A percentile compares a stretch with the other conserved stretches of the same genome.
phyloP scores from a whole-genome alignment of 2,888 invertebrate genomes.

The Hirtodrosophila cameraria region DNA sequence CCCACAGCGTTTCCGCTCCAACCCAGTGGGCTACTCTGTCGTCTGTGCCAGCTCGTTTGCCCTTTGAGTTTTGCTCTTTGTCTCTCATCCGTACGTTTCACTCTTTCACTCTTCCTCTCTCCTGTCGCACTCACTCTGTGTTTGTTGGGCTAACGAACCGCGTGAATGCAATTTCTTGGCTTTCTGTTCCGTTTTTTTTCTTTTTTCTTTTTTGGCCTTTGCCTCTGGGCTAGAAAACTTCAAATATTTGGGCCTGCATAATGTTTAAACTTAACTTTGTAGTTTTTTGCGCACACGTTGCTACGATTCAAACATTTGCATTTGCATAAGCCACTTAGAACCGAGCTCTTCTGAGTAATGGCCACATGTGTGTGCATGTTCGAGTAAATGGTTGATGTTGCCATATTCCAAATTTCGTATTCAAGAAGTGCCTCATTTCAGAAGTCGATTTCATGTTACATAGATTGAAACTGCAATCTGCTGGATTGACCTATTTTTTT shows the following conservation, averaged over 20 bases:
- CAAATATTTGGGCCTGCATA: constrained; percentile 58
- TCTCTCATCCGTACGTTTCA: not conserved
- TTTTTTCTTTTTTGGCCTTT: constrained; percentile 34
- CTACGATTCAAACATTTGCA: constrained; percentile 58
- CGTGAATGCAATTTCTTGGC: constrained; percentile 77
- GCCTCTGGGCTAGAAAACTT: constrained; percentile 38
- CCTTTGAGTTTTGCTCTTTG: constrained; percentile 58
- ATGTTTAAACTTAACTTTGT: constrained; percentile 40
- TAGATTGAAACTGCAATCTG: too few relatives aligned
- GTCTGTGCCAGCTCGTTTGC: constrained; percentile 57
- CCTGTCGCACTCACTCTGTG: constrained; percentile 27
- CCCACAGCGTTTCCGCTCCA: constrained; percentile 20
- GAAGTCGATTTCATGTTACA: too few relatives aligned
- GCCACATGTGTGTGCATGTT: constrained; percentile 5
- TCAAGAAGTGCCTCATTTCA: not conserved
- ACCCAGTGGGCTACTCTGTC: constrained; percentile 27
- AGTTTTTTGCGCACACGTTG: constrained; percentile 29
- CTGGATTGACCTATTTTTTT: too few relatives aligned
- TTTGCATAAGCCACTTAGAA: constrained; percentile 63
- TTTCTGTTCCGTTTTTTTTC: constrained; percentile 12
- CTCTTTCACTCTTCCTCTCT: not conserved
- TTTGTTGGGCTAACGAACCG: constrained; percentile 78
- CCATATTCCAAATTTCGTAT: not conserved
- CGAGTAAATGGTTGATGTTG: not conserved
- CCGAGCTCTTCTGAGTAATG: constrained; percentile 16